These are phyloP conservation scores for Bolborhynchus lineola DNA, from an alignment of 2,113 vertebrate species.

Conservation along the genomic window DNA sequence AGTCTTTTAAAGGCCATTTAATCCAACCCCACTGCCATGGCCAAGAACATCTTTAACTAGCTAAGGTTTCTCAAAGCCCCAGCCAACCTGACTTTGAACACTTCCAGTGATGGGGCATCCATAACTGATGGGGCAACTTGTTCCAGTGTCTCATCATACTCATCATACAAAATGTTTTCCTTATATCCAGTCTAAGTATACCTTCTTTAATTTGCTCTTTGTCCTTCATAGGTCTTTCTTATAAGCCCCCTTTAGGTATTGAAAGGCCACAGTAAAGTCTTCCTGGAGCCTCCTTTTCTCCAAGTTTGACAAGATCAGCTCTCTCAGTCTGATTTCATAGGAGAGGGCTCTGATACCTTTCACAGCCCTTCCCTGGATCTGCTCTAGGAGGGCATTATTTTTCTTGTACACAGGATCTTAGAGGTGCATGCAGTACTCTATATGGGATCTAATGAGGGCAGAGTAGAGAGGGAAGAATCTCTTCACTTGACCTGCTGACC, in stretches of 20 bases:
- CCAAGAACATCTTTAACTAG: neutral
- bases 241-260: neutral
- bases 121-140: neutral
- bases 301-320: neutral
- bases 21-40: neutral
- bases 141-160: neutral
- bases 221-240: neutral
- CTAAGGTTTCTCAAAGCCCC: neutral
- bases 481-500: neutral
- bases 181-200: neutral
- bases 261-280: neutral
- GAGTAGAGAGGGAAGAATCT: neutral
- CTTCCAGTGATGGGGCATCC: neutral
- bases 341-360: neutral
- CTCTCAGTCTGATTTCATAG: neutral
- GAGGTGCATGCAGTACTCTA: neutral
- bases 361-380: neutral
- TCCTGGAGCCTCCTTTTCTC: neutral
- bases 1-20: neutral
- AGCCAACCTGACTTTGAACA: neutral
- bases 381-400: neutral
- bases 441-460: neutral
- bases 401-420: neutral
- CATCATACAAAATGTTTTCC: neutral
- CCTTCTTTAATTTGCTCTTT: neutral